These are phyloP conservation scores for Macaria liturata DNA, from an alignment of 2,888 invertebrate species.

Conservation along the genomic window DNA sequence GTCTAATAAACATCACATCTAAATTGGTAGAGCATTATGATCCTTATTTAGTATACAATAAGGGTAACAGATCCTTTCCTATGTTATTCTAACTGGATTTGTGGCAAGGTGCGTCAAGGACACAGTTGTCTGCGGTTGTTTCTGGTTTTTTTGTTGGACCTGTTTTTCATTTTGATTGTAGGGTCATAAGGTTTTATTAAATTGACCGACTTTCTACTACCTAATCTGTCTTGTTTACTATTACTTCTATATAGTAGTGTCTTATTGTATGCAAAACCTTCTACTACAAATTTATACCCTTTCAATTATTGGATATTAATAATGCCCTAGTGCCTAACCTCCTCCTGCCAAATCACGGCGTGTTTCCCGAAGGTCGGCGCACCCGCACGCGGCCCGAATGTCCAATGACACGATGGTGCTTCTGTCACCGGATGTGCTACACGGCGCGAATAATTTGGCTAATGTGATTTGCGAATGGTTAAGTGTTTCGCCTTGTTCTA, in stretches of 20 bases:
- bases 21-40: constrained; percentile 36
- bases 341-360: constrained; percentile 24
- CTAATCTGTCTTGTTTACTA: too few relatives aligned
- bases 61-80: constrained; percentile 37
- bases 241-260: too few relatives aligned
- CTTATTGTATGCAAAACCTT: too few relatives aligned
- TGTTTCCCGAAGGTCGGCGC: constrained; percentile 64
- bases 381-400: constrained; percentile 58
- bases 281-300: too few relatives aligned
- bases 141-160: constrained; percentile 51
- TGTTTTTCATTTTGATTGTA: constrained; percentile 49
- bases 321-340: constrained; percentile 21
- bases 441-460: constrained; percentile 47
- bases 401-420: constrained; percentile 60
- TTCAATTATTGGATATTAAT: too few relatives aligned
- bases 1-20: constrained; percentile 37
- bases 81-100: constrained; percentile 53
- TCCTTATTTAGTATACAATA: constrained; percentile 42
- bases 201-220: too few relatives aligned
- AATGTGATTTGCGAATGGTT: constrained; percentile 37
- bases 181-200: constrained; percentile 33
- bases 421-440: constrained; percentile 58
- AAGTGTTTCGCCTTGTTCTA: constrained; percentile 24
- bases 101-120: constrained; percentile 73
- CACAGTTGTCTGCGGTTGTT: constrained; percentile 60